phyloP scores from a whole-genome alignment of 2,888 invertebrate species.

The Rapana venosa region DNA sequence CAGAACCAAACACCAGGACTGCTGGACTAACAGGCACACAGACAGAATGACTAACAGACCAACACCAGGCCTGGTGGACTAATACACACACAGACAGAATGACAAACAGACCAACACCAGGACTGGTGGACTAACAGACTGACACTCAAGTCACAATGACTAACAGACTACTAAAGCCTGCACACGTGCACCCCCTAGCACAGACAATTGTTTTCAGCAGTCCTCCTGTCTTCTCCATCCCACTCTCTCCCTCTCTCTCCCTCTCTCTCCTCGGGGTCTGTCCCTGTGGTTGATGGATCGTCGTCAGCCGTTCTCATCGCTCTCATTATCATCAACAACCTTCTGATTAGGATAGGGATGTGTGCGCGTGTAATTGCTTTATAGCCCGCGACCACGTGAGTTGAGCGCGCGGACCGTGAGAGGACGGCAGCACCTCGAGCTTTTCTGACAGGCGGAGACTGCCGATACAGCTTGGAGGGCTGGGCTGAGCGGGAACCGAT shows the following conservation, averaged over 20 bases:
- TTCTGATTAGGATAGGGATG: constrained; percentile 32
- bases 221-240: not conserved
- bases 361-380: constrained; percentile 33
- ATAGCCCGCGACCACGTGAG: not conserved
- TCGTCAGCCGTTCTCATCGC: not conserved
- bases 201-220: no score
- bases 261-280: not conserved
- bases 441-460: not conserved
- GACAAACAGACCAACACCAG: no score
- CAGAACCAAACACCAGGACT: no score
- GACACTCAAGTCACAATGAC: no score
- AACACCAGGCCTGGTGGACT: no score
- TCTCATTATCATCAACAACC: constrained; percentile 28
- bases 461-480: not conserved
- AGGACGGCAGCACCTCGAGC: not conserved
- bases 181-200: not conserved
- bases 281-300: not conserved
- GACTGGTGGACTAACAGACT: no score
- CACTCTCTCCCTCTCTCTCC: not conserved
- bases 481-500: not conserved
- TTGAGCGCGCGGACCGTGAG: not conserved
- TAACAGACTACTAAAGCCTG: not conserved
- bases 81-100: no score
- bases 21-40: no score
- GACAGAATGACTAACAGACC: no score